Conservation (phyloP, 2,888 invertebrate genomes). For the Thera britannica region DNA sequence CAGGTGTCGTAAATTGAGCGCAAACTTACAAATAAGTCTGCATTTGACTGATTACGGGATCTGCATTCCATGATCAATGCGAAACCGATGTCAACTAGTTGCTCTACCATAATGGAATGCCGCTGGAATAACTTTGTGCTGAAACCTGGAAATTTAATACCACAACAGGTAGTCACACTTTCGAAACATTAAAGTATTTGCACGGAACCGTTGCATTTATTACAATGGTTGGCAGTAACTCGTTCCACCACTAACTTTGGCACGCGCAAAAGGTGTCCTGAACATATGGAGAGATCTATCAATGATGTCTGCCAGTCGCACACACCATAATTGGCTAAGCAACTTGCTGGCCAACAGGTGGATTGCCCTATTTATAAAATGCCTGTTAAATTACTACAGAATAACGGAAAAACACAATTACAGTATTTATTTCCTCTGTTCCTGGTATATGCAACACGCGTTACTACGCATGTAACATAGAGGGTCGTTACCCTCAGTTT, state of each 20-base stretch:
- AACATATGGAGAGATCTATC: constrained; percentile 59
- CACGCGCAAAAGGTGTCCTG: constrained; percentile 69
- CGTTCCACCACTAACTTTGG: constrained; percentile 47
- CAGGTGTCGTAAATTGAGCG: constrained; percentile 7
- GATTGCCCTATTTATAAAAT: constrained; percentile 60
- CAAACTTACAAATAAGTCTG: constrained; percentile 18
- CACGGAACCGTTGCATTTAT: constrained; percentile 36
- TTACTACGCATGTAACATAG: constrained; percentile 50
- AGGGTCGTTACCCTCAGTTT: constrained; percentile 67
- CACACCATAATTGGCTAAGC: constrained; percentile 66
- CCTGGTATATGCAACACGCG: constrained; percentile 40
- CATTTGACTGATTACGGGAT: constrained; percentile 30
- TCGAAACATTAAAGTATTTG: constrained; percentile 41
- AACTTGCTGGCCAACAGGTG: constrained; percentile 66
- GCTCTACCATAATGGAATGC: constrained; percentile 38
- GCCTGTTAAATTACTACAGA: constrained; percentile 47
- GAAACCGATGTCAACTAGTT: constrained; percentile 32
- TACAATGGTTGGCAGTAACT: constrained; percentile 31
- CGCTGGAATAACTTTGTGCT: constrained; percentile 39
- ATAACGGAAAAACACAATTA: constrained; percentile 40
- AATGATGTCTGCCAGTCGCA: constrained; percentile 52
- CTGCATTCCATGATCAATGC: constrained; percentile 33
- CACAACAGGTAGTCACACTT: constrained; percentile 43
- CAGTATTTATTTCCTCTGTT: constrained; percentile 34
- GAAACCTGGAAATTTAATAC: constrained; percentile 42